These are phyloP conservation scores for Cataglyphis rosenhaueri DNA, from an alignment of 2,888 invertebrate species.

Conservation along the genomic window DNA sequence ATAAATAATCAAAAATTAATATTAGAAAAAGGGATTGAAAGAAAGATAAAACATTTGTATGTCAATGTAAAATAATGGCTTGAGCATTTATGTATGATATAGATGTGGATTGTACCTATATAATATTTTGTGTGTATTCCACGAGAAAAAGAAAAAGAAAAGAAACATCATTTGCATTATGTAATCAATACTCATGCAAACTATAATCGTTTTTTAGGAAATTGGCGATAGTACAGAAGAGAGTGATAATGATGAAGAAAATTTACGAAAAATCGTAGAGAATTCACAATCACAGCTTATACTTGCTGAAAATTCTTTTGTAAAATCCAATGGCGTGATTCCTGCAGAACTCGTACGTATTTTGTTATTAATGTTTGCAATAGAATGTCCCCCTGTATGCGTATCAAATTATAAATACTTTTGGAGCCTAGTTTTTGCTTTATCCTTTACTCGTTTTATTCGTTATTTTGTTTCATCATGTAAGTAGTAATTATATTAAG, in stretches of 20 bases:
- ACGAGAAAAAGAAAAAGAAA: background rate
- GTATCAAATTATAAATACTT: slow-evolving; percentile 10
- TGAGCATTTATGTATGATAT: background rate
- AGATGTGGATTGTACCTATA: background rate
- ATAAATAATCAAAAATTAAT: slow-evolving; percentile 6
- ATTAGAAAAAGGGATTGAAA: background rate
- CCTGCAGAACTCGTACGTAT: slow-evolving; percentile 83
- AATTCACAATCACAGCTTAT: slow-evolving; percentile 89
- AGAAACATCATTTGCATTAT: background rate
- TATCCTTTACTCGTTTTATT: slow-evolving; percentile 24
- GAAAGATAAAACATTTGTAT: background rate
- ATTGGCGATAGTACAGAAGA: slow-evolving; percentile 80
- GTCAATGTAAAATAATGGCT: background rate
- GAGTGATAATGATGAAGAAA: slow-evolving; percentile 90
- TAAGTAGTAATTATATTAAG: slow-evolving; percentile 22
- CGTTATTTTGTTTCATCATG: slow-evolving; percentile 16
- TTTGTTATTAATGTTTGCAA: background rate
- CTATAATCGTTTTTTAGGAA: slow-evolving; percentile 73
- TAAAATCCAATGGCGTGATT: slow-evolving; percentile 78
- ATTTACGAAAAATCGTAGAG: slow-evolving; percentile 88
- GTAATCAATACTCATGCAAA: slow-evolving; percentile 2
- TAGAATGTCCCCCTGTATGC: background rate
- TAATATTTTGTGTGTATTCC: background rate
- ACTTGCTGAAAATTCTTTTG: slow-evolving; percentile 88
- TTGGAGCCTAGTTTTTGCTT: background rate